Percentiles rank a stretch among this genome's conserved stretches.
phyloP scores from a whole-genome alignment of 2,113 vertebrate genomes.

The Carassius auratus region DNA sequence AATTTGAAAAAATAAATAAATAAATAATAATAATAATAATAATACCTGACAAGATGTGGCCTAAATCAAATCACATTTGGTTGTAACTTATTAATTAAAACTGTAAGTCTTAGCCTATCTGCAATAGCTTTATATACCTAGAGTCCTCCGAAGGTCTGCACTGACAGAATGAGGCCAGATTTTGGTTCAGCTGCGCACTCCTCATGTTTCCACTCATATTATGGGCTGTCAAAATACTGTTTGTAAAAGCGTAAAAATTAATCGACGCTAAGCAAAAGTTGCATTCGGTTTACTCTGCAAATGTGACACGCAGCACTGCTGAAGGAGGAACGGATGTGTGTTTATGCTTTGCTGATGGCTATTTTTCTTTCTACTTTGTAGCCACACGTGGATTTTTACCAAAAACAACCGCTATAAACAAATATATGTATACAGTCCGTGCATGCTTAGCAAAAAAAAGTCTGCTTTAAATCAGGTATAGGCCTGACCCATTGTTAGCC shows the following conservation, averaged over 20 bases:
- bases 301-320: conserved; percentile 67
- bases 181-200: conserved; percentile 44
- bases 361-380: conserved; percentile 63
- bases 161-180: conserved; percentile 75
- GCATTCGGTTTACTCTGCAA: conserved; percentile 72
- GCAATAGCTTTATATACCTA: background rate
- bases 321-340: conserved; percentile 64
- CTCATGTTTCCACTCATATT: conserved; percentile 52
- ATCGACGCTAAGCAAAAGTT: conserved; percentile 70
- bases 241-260: conserved; percentile 66
- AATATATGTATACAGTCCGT: conserved; percentile 69
- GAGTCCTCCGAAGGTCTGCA: background rate
- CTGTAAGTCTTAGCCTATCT: background rate
- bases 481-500: background rate
- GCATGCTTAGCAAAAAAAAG: conserved; percentile 65
- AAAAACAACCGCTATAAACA: conserved; percentile 73
- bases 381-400: conserved; percentile 55
- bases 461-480: conserved; percentile 52
- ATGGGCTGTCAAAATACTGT: conserved; percentile 67
- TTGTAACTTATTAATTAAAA: background rate
- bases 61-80: background rate
- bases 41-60: no score
- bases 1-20: no score
- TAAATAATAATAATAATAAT: no score
- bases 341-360: conserved; percentile 69